Evolutionary conservation across 2,888 invertebrate species (phyloP).

Genomic region (Scelioninae gen. 2): DNA sequence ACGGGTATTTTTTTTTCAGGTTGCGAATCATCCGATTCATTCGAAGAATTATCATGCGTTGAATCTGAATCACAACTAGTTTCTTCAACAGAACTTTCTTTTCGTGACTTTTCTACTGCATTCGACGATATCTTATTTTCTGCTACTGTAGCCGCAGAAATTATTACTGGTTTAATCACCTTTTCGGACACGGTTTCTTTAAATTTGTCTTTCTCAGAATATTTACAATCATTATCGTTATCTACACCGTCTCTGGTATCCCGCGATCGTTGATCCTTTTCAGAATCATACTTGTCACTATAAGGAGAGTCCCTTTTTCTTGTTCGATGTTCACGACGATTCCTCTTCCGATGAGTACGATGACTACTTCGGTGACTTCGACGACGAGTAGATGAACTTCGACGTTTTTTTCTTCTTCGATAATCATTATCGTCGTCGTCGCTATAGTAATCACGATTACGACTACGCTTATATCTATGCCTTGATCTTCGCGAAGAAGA

Average conservation of each 20-base stretch:
- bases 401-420: slow-evolving; percentile 36
- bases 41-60: slow-evolving; percentile 35
- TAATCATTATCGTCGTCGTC: slow-evolving; percentile 55
- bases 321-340: slow-evolving; percentile 28
- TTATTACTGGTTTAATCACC: background rate
- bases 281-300: slow-evolving; percentile 43
- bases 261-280: slow-evolving; percentile 34
- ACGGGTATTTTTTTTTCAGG: background rate
- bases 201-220: slow-evolving; percentile 11
- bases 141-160: background rate
- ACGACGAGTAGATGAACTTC: slow-evolving; percentile 52
- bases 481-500: slow-evolving; percentile 57
- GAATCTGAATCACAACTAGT: slow-evolving; percentile 37
- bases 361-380: slow-evolving; percentile 28
- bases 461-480: slow-evolving; percentile 56
- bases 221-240: slow-evolving; percentile 7
- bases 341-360: slow-evolving; percentile 28
- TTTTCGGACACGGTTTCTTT: background rate
- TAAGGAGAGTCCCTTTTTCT: slow-evolving; percentile 24
- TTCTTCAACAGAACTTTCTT: slow-evolving; percentile 16
- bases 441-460: slow-evolving; percentile 41
- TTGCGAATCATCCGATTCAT: slow-evolving; percentile 13
- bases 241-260: slow-evolving; percentile 31
- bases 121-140: background rate
- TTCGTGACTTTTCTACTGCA: background rate